Evolutionary conservation across 2,797 vertebrate species (phyloP).

Genomic region (Chelidonichthys spinosus): DNA sequence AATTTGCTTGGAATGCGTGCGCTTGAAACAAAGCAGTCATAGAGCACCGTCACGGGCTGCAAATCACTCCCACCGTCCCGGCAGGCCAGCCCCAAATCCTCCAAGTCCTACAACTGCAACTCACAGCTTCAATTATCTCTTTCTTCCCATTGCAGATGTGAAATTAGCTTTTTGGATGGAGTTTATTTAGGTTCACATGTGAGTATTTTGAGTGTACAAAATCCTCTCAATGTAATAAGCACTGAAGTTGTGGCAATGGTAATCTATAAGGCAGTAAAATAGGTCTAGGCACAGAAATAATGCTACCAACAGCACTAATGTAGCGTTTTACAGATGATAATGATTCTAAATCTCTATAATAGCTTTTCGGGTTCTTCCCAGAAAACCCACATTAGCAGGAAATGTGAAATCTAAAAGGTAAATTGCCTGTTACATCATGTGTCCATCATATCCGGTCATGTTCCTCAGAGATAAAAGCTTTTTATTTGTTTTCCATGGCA

Average conservation of each 20-base stretch:
- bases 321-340: background rate
- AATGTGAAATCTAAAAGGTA: background rate
- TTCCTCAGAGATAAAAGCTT: conserved; percentile 28
- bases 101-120: background rate
- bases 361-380: background rate
- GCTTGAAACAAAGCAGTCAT: background rate
- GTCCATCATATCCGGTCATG: conserved; percentile 4
- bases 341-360: conserved; percentile 17
- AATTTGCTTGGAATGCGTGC: background rate
- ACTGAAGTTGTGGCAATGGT: conserved; percentile 14
- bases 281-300: conserved; percentile 23
- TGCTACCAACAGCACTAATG: background rate
- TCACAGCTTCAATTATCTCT: conserved; percentile 12
- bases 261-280: conserved; percentile 15
- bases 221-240: background rate
- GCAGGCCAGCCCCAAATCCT: conserved; percentile 1
- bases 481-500: conserved; percentile 3
- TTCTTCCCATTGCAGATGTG: background rate
- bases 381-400: background rate
- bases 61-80: background rate
- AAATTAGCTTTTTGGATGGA: background rate
- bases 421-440: conserved; percentile 9
- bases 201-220: conserved; percentile 6
- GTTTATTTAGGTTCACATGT: background rate
- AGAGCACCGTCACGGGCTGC: background rate